These are phyloP conservation scores for Embidobia sp. DNA, from an alignment of 2,888 invertebrate genomes.

Conservation along the genomic window DNA sequence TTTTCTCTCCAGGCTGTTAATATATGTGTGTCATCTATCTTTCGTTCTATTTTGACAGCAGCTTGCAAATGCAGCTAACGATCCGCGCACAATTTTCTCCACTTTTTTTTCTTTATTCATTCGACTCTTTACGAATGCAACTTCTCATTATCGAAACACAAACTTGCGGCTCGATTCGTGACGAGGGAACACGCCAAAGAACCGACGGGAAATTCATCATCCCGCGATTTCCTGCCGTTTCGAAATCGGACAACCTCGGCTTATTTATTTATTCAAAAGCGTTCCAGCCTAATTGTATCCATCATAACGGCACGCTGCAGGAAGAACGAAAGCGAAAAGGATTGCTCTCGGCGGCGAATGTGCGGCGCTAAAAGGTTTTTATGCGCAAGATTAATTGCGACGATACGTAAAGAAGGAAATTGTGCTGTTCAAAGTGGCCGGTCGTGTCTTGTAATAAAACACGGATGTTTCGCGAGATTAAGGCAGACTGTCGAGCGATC, in stretches of 20 bases:
- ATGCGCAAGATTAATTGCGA: conserved; percentile 42
- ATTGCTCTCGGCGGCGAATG: conserved; percentile 25
- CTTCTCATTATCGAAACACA: background rate
- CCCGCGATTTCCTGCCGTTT: too few relatives aligned
- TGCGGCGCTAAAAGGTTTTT: conserved; percentile 37
- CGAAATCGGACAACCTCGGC: too few relatives aligned
- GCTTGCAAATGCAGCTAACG: conserved; percentile 37
- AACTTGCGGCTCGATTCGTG: background rate
- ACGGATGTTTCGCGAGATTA: conserved; percentile 30
- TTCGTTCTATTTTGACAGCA: conserved; percentile 31
- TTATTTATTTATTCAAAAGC: conserved; percentile 18
- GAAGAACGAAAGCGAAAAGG: conserved; percentile 34
- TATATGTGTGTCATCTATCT: conserved; percentile 39
- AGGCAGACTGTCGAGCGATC: conserved; percentile 7
- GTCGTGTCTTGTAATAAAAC: conserved; percentile 37
- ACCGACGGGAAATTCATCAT: too few relatives aligned
- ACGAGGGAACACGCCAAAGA: too few relatives aligned
- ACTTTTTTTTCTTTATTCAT: conserved; percentile 6
- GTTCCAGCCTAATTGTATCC: conserved; percentile 20
- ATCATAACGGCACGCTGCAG: conserved; percentile 2
- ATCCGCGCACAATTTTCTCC: conserved; percentile 10
- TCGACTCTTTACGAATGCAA: too few relatives aligned
- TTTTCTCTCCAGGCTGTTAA: conserved; percentile 26
- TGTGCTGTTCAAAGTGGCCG: conserved; percentile 23
- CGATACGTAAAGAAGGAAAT: conserved; percentile 37